phyloP scores from a whole-genome alignment of 2,888 invertebrate species.

The Oxyteleia sp. region DNA sequence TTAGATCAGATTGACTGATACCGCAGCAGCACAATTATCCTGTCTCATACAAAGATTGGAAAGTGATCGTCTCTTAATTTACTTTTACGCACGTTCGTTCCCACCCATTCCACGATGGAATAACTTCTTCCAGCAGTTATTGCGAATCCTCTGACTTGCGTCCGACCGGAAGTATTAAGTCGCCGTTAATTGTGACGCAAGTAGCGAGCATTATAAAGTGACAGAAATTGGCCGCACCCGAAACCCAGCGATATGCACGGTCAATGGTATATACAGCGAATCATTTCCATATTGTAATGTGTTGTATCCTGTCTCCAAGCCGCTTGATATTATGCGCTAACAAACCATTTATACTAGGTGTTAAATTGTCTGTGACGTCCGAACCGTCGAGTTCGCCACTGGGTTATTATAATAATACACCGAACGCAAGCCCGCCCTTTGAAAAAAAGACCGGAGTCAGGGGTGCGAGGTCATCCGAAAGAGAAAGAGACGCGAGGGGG shows the following conservation, averaged over 20 bases:
- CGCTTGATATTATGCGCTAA: constrained; percentile 85
- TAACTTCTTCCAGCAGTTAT: too few species aligned
- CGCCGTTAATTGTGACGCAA: constrained; percentile 65
- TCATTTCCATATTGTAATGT: constrained; percentile 87
- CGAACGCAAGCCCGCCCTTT: constrained; percentile 38
- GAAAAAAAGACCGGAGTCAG: constrained; percentile 51
- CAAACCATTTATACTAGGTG: constrained; percentile 87
- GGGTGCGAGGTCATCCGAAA: constrained; percentile 39
- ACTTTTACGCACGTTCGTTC: too few species aligned
- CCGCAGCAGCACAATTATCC: too few species aligned
- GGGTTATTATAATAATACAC: constrained; percentile 71
- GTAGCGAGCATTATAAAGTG: constrained; percentile 78
- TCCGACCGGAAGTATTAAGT: constrained; percentile 60
- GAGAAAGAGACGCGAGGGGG: constrained; percentile 39
- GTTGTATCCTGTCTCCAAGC: constrained; percentile 85
- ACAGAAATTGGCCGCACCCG: constrained; percentile 86
- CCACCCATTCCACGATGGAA: too few species aligned
- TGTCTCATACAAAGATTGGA: too few species aligned
- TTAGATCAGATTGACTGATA: too few species aligned
- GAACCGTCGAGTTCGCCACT: constrained; percentile 78
- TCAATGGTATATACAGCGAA: constrained; percentile 76
- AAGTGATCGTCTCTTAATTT: too few species aligned
- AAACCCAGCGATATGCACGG: constrained; percentile 75
- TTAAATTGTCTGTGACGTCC: constrained; percentile 87
- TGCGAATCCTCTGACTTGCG: too few species aligned